Evolutionary conservation across 2,888 invertebrate genomes (phyloP), one percentile per base, ranked within the genome.

Genomic region (Phorcus lineatus): DNA sequence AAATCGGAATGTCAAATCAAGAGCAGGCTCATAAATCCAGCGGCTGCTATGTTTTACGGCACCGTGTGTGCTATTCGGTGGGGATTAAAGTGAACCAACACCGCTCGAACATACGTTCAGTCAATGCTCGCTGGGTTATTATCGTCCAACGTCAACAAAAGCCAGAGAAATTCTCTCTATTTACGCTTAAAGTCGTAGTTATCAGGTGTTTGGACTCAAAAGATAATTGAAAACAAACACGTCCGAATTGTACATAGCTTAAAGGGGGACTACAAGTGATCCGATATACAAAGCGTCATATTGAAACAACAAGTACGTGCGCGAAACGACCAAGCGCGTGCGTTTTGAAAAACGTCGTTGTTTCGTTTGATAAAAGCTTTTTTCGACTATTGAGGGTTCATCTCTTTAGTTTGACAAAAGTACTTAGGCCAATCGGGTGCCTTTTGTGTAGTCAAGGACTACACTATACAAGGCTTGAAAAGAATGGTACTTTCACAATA

Each of bases 361-460:
- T 77, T 82, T 82, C 82, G 80, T 40, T 28, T 19, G 78, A 52
- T 70, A 36, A 78, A 78, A 70, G 78, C 70, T 31, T 47, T 36
- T 17, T 28, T 62, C 31, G 52, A 24, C 40, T 40, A 52, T 62
- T 36, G 55, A 74, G 24, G 16, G 52, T 74, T 24, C 47, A 74
- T 74, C 16, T 52, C 24, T 74, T 74, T 40, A 47, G 24, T 47
- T 24, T 74, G 52, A 52, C 52, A 74, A 74, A 47, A 52, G 19
- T 36, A 52, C 74, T 31, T 66, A n/a, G 28, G n/a, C 19, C 0
- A 62, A 19, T 19, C 40, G n/a, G 47, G 22, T 19, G 19, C 47
- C 31, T 16, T 36, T 13, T 66, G 31, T 78, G 31, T 75, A 47
- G 55, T 66, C 24, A 40, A 57, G 24, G 16, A n/a, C 57, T 55